These are phyloP conservation scores for Cerceris ruficornis DNA, from an alignment of 2,888 invertebrate species.

Conservation along the genomic window DNA sequence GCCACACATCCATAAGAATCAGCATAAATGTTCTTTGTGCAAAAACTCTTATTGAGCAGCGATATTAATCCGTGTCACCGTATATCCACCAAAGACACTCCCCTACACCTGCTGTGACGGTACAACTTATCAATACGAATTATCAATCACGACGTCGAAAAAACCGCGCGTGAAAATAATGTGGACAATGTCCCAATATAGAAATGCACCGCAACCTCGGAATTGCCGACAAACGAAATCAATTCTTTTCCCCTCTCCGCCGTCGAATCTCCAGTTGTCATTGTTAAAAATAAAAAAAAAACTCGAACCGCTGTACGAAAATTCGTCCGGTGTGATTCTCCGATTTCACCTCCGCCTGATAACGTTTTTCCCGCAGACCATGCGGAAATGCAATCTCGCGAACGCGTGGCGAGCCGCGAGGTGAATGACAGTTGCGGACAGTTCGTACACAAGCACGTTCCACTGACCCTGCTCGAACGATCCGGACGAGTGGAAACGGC, in stretches of 20 bases:
- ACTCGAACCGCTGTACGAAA: not conserved
- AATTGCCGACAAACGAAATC: not conserved
- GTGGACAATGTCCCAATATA: too few species aligned
- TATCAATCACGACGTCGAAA: too few species aligned
- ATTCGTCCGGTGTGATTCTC: not conserved
- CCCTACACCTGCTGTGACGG: too few species aligned
- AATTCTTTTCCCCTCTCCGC: not conserved
- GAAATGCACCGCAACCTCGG: too few species aligned
- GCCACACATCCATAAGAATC: too few species aligned
- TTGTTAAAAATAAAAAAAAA: not conserved
- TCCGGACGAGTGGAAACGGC: conserved; percentile 49
- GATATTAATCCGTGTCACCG: too few species aligned
- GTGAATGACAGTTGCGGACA: conserved; percentile 70
- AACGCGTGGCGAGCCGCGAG: conserved; percentile 57
- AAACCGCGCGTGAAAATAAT: too few species aligned
- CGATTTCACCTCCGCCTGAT: conserved; percentile 33
- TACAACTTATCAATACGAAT: too few species aligned
- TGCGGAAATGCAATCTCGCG: conserved; percentile 45
- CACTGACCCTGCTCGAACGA: conserved; percentile 68
- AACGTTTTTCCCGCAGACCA: conserved; percentile 44
- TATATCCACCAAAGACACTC: too few species aligned
- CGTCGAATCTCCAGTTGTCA: not conserved
- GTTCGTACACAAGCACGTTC: conserved; percentile 70
- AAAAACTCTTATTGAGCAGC: too few species aligned
- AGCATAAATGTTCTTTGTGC: too few species aligned